A percentile compares a stretch with the other conserved stretches of the same genome.
These are phyloP conservation scores for Ganaspis sp. DNA, from an alignment of 1,140 invertebrate genomes.

Conservation along the genomic window DNA sequence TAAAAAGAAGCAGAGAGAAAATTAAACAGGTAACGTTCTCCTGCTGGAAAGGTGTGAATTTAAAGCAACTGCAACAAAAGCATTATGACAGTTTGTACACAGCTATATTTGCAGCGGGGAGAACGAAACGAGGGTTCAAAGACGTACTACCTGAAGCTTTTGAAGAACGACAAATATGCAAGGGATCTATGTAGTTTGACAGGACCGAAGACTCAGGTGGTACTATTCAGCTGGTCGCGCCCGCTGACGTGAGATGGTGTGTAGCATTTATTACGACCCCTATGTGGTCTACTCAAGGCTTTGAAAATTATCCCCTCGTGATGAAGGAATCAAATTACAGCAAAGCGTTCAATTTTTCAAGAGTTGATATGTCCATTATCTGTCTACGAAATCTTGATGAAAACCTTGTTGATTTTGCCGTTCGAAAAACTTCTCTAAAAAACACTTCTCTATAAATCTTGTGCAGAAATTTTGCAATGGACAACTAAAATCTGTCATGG, in stretches of 20 bases:
- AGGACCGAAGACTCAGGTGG: neutral
- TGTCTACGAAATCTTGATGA: neutral
- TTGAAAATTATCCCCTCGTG: constrained; percentile 1
- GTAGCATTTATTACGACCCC: neutral
- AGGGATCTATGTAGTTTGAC: neutral
- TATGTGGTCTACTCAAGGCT: neutral
- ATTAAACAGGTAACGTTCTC: constrained; percentile 41
- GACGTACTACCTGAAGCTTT: constrained; percentile 33
- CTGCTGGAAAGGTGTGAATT: no score
- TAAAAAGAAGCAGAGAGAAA: constrained; percentile 41
- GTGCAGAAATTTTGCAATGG: no score
- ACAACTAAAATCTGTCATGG: no score
- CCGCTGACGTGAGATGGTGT: neutral
- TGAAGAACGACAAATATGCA: neutral
- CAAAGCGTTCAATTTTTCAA: neutral
- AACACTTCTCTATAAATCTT: no score
- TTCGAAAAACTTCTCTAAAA: no score
- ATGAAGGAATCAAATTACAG: neutral
- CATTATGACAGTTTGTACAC: neutral
- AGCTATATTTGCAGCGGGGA: neutral
- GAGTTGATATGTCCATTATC: neutral
- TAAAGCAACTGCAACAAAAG: no score
- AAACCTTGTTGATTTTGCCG: neutral
- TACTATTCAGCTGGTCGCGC: constrained; percentile 8
- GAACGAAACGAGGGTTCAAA: neutral